Evolutionary conservation across 2,888 invertebrate genomes (phyloP).

Genomic region (Nymphalis c-album): DNA sequence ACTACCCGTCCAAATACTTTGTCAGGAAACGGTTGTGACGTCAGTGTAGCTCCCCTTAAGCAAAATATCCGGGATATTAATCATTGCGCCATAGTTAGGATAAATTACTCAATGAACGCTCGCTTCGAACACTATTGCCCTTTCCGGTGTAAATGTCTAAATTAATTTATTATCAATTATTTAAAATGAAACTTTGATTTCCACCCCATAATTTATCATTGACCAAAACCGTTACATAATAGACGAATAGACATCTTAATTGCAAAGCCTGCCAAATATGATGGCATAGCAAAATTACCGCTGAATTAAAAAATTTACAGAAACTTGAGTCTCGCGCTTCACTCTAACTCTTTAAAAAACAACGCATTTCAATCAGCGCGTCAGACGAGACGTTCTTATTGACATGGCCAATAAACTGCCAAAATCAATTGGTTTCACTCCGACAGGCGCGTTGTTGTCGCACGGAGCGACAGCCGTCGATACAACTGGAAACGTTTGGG

Average conservation of each 20-base stretch:
- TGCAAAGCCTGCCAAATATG: no score
- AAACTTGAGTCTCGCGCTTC: not conserved
- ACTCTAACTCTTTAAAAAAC: constrained; percentile 34
- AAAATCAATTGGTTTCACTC: constrained; percentile 59
- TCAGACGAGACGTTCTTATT: constrained; percentile 54
- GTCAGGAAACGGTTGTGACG: constrained; percentile 43
- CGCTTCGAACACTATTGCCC: constrained; percentile 60
- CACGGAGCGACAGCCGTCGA: constrained; percentile 30
- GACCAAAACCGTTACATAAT: not conserved
- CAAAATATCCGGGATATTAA: constrained; percentile 76
- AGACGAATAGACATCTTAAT: no score
- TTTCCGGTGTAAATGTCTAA: constrained; percentile 67
- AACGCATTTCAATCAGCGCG: constrained; percentile 62
- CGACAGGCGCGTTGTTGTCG: constrained; percentile 43
- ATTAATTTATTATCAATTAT: constrained; percentile 57
- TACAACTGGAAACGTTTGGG: constrained; percentile 20
- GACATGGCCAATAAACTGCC: constrained; percentile 62
- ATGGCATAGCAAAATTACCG: no score
- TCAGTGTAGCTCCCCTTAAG: constrained; percentile 55
- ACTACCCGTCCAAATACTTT: constrained; percentile 29
- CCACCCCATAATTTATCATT: not conserved
- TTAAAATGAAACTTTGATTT: constrained; percentile 50
- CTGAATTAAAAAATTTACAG: not conserved
- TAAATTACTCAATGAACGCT: constrained; percentile 72
- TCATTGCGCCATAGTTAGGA: constrained; percentile 70